Evolutionary conservation across 1,140 invertebrate genomes (phyloP), one percentile per base, ranked within the genome.

Genomic region (Manduca sexta): DNA sequence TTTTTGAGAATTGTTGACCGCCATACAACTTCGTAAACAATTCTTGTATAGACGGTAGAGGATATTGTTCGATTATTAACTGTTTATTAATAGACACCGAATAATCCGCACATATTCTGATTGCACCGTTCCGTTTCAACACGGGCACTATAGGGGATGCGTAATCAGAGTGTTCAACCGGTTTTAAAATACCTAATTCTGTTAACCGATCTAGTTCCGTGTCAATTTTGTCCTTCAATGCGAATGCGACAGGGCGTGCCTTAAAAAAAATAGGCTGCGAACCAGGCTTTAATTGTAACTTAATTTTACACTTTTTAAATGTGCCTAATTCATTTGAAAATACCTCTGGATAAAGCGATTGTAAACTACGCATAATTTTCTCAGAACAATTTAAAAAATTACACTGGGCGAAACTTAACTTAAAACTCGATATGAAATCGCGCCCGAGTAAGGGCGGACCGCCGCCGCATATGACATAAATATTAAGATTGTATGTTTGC

Each of bases 41-140:
- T 29, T 69, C 60, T 31, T 69, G 61, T 2, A 65, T 62, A 1
- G 54, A 44, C 0, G 64, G 60, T 8, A 67, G 16, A 0, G 60
- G 56, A 18, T 69, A 69, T 18, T 57, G 58, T 31, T 66, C 66
- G 8, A 66, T 53, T 18, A 47, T n/a, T 0, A 68, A 16, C 35
- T 57, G 49, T 47, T 61, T 60, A 44, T 64, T 67, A 45, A 67
- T 12, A 8, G 62, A 56, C 13, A 57, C 13, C 5, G 59, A 65
- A 43, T 35, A 66, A 56, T 70, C 63, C 4, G 57, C 67, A 4
- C 53, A 53, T n/a, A 67, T 67, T 48, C 43, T 67, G 11, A 30
- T 6, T 30, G 29, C 5, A 30, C 11, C 29, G 29, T 30, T 30
- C 29, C 29, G 29, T 30, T 11, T 11, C 29, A 64, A 11, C 29